phyloP scores from a whole-genome alignment of 2,888 invertebrate species.

The Tenthredo livida region DNA sequence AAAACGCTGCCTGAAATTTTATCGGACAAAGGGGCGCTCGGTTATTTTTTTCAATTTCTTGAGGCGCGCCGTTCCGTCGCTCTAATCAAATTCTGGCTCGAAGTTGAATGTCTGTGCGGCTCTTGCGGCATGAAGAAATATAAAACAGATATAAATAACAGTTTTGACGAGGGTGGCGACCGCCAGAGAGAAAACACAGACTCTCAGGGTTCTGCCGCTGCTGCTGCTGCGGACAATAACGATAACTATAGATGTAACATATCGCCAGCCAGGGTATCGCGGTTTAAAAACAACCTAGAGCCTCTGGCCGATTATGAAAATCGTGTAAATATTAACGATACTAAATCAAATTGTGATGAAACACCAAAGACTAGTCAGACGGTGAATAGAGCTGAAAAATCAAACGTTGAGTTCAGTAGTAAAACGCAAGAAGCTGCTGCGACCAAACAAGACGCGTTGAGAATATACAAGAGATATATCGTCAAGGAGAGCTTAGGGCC shows the following conservation, averaged over 20 bases:
- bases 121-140: constrained; percentile 59
- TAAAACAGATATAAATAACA: constrained; percentile 33
- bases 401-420: constrained; percentile 60
- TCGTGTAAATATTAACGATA: constrained; percentile 63
- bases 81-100: constrained; percentile 88
- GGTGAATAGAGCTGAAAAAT: constrained; percentile 62
- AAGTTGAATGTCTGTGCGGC: constrained; percentile 83
- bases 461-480: constrained; percentile 89
- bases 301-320: neutral
- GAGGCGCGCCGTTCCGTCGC: constrained; percentile 85
- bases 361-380: constrained; percentile 72
- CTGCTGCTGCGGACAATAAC: constrained; percentile 59
- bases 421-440: constrained; percentile 61
- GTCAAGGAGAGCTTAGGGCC: constrained; percentile 84
- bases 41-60: constrained; percentile 92
- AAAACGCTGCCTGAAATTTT: constrained; percentile 88
- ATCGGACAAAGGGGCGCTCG: constrained; percentile 88
- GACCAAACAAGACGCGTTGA: constrained; percentile 81
- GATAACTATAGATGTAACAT: constrained; percentile 58
- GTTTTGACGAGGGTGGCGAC: constrained; percentile 42
- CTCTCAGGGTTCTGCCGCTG: constrained; percentile 50
- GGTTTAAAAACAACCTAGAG: constrained; percentile 51
- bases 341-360: constrained; percentile 65
- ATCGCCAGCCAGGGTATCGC: constrained; percentile 46
- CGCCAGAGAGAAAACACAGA: constrained; percentile 54